Percentiles rank a stretch among this genome's conserved stretches.
These are phyloP conservation scores for Eristalis pertinax DNA, from an alignment of 2,888 invertebrate species.

Conservation along the genomic window DNA sequence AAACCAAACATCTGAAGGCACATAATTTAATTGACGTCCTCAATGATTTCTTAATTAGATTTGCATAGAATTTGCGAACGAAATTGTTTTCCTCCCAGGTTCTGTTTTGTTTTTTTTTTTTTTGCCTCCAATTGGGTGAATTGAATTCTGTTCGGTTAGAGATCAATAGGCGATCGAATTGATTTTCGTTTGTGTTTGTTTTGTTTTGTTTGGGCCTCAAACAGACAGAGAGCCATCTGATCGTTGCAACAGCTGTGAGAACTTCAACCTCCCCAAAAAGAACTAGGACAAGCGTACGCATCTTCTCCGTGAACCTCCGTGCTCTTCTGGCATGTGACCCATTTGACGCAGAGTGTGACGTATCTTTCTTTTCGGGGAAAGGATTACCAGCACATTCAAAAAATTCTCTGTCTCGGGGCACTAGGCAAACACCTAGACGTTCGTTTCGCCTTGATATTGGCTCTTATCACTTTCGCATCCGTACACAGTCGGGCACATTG, in stretches of 20 bases:
- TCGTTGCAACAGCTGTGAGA: not conserved
- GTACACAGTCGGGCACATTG: slow-evolving; percentile 1
- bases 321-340: not conserved
- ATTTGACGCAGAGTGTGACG: slow-evolving; percentile 24
- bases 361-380: not conserved
- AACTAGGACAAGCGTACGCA: not conserved
- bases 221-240: too few species aligned
- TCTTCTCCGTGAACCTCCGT: not conserved
- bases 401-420: too few species aligned
- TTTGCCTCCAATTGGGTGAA: slow-evolving; percentile 30
- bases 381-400: slow-evolving; percentile 18
- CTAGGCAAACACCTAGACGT: slow-evolving; percentile 21
- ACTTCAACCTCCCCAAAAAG: not conserved
- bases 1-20: slow-evolving; percentile 5
- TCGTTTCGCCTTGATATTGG: slow-evolving; percentile 21
- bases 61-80: slow-evolving; percentile 34
- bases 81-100: too few species aligned
- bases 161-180: slow-evolving; percentile 32
- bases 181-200: not conserved
- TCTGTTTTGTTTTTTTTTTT: too few species aligned
- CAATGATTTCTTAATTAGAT: slow-evolving; percentile 43
- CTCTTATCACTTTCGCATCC: slow-evolving; percentile 54
- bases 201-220: not conserved
- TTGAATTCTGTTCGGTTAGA: slow-evolving; percentile 28
- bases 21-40: slow-evolving; percentile 39